phyloP scores from a whole-genome alignment of 2,113 vertebrate species.

The Toxostoma redivivum region DNA sequence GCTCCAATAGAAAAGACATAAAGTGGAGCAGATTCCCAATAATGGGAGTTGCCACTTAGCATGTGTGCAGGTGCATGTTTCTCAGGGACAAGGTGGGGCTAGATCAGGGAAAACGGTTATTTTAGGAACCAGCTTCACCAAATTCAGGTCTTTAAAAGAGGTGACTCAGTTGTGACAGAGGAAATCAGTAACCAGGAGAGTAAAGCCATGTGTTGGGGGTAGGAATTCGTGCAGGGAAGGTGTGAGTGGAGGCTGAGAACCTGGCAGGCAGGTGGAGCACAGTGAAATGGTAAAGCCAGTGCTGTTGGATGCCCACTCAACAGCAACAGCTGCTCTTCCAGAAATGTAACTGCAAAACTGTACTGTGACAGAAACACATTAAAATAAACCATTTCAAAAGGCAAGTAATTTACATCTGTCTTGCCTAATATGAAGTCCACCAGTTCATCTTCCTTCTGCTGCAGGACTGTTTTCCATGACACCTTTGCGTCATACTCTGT shows the following conservation, averaged over 20 bases:
- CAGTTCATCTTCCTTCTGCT: background rate
- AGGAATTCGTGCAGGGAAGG: background rate
- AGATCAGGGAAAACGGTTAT: background rate
- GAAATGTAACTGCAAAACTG: background rate
- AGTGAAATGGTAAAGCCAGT: accelerated
- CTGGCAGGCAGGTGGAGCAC: background rate
- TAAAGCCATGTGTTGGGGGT: background rate
- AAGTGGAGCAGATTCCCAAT: background rate
- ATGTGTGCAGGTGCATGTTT: background rate
- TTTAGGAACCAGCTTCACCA: background rate
- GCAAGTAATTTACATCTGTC: background rate
- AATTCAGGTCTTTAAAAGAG: background rate
- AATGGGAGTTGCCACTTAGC: background rate
- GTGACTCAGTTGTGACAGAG: background rate
- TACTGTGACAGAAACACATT: background rate
- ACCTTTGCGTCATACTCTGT: background rate
- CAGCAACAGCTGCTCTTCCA: background rate
- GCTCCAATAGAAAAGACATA: background rate
- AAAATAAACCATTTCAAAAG: background rate
- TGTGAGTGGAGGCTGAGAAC: background rate
- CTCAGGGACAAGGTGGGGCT: accelerated
- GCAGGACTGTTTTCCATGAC: background rate
- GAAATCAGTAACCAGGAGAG: background rate
- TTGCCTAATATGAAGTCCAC: background rate
- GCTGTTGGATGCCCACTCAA: background rate